These are phyloP conservation scores for Chamaea fasciata DNA, from an alignment of 2,113 vertebrate species.

Conservation along the genomic window DNA sequence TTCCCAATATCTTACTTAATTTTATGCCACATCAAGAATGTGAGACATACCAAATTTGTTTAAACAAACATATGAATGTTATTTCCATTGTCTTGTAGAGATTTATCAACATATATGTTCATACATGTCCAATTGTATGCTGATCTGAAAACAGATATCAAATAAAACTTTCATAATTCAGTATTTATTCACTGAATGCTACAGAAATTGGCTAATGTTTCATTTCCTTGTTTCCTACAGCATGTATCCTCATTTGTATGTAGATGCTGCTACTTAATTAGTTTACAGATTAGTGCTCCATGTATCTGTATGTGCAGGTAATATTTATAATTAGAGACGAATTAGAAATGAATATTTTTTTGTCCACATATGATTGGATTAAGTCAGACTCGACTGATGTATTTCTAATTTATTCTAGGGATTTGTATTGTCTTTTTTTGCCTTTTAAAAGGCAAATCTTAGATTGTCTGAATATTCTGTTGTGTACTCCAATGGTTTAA, in stretches of 20 bases:
- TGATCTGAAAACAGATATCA: not conserved
- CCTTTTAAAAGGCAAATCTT: not conserved
- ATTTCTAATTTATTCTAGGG: not conserved
- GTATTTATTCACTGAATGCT: not conserved
- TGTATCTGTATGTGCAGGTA: not conserved
- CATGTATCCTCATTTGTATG: not conserved
- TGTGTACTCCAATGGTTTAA: not conserved
- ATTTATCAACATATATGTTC: not conserved
- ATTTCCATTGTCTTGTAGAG: not conserved
- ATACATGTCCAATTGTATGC: not conserved
- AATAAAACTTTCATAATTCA: not conserved
- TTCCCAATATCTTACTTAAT: not conserved
- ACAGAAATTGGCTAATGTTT: not conserved
- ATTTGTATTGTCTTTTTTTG: not conserved
- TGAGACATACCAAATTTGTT: not conserved
- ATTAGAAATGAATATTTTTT: slow-evolving; percentile 30
- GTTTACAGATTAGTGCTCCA: not conserved
- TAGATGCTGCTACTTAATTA: slow-evolving; percentile 6
- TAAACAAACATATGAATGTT: not conserved
- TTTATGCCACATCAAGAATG: not conserved
- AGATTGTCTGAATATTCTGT: not conserved
- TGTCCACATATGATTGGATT: not conserved
- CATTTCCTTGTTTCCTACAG: not conserved
- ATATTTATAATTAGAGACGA: slow-evolving; percentile 25
- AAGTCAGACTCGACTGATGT: not conserved